Evolutionary conservation across 2,888 invertebrate genomes (phyloP), one percentile per base, ranked within the genome.

Genomic region (Diarsia mendica): DNA sequence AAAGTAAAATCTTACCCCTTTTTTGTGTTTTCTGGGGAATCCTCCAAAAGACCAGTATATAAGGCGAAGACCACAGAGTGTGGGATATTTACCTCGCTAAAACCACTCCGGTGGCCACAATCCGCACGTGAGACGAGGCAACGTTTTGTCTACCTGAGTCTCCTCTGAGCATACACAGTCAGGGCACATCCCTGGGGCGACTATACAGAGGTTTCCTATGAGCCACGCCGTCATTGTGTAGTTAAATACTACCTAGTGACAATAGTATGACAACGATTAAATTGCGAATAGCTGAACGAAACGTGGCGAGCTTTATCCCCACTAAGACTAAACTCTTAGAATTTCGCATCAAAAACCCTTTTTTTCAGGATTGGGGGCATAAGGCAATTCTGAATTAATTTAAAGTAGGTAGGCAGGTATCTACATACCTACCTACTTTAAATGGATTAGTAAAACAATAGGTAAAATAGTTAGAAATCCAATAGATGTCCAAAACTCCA

Each of bases 401-500:
- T 33, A 60, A 68, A 33, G n/a, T 9, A 55, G 8, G 44, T 55
- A 33, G 2, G n/a, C 9, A 55, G 1, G 13, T 13, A 15, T 8
- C 15, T 58, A 28, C 28, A 28, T 28, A 58, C 23, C 6, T 28
- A 58, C 23, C 6, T 58, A 39, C 39, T 39, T 39, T 39, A 39
- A 39, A 39, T 39, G 39, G 39, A 39, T 39, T 5, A 39, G 39
- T 39, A 3, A 39, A 39, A 39, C 58, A 15, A 58, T 8, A 58
- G 28, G 15, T 18, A 18, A 18, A 53, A 15, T 46, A 15, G 46
- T 72, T 9, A 65, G 60, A 44, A n/a, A 13, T 18, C 11, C 3
- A 46, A 53, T 15, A 48, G 23, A 49, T 20, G n/a, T 51, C 18
- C 23, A 3, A 58, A 60, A 79, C 64, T 79, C 18, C 11, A 3